These are phyloP conservation scores for Carcina quercana DNA, from an alignment of 2,888 invertebrate species.

Conservation along the genomic window DNA sequence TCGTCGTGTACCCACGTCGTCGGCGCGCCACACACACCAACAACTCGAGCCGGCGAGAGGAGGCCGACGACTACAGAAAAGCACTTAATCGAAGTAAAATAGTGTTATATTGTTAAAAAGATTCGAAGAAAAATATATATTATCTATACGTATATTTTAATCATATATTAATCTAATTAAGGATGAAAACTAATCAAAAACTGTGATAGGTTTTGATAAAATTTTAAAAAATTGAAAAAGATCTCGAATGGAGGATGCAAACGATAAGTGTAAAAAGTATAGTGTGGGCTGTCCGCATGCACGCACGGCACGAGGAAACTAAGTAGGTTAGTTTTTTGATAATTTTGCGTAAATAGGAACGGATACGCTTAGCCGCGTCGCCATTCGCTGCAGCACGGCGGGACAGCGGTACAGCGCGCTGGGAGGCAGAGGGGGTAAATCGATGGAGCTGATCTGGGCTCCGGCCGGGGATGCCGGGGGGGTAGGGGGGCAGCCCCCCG, in stretches of 20 bases:
- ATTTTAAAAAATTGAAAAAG: slow-evolving; percentile 57
- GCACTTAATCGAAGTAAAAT: slow-evolving; percentile 58
- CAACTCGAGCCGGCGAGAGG: slow-evolving; percentile 16
- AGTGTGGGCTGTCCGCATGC: slow-evolving; percentile 17
- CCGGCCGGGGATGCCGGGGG: slow-evolving; percentile 19
- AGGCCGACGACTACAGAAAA: slow-evolving; percentile 12
- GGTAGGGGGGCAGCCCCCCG: slow-evolving; percentile 17
- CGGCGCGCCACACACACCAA: no score
- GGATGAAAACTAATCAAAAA: slow-evolving; percentile 73
- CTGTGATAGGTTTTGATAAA: slow-evolving; percentile 76
- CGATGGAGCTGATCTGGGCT: slow-evolving; percentile 46
- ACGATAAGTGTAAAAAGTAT: slow-evolving; percentile 20
- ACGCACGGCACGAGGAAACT: slow-evolving; percentile 7
- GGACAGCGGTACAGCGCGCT: slow-evolving; percentile 12
- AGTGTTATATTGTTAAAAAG: slow-evolving; percentile 72
- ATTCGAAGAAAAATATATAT: slow-evolving; percentile 68
- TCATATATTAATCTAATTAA: slow-evolving; percentile 72
- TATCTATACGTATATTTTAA: slow-evolving; percentile 73
- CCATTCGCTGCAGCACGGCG: slow-evolving; percentile 27
- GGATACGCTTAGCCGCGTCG: slow-evolving; percentile 29
- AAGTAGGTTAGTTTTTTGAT: slow-evolving; percentile 55
- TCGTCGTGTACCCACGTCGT: no score
- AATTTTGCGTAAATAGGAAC: slow-evolving; percentile 45
- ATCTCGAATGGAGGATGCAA: slow-evolving; percentile 28
- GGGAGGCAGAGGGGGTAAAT: slow-evolving; percentile 39